Conservation (phyloP, 2,113 vertebrate species). For the Eulemur macaco region DNA sequence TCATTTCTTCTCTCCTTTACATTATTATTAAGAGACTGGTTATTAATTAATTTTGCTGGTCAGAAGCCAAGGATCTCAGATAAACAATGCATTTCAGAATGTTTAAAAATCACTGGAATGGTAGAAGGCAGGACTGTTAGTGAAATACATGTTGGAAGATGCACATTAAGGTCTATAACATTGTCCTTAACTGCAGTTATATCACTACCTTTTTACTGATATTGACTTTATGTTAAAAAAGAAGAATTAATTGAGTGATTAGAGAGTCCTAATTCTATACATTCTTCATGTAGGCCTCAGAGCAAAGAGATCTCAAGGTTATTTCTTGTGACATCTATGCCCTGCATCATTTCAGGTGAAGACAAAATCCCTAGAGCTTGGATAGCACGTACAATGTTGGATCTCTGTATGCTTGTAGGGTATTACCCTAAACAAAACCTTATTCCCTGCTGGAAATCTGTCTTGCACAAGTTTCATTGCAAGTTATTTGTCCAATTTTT, state of each 20-base stretch:
- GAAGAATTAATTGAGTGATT: background rate
- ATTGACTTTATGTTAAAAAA: background rate
- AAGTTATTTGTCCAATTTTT: constrained; percentile 29
- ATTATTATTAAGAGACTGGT: background rate
- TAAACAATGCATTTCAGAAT: background rate
- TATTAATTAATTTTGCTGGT: background rate
- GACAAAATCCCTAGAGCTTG: background rate
- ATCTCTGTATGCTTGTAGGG: background rate
- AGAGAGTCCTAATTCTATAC: background rate
- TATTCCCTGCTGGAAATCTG: background rate
- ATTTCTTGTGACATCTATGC: background rate
- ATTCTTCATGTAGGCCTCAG: background rate
- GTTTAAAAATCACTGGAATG: background rate
- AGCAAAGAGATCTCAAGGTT: background rate
- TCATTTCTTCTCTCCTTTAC: background rate
- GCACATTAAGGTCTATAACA: background rate
- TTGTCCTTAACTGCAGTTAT: background rate
- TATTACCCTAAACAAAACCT: background rate
- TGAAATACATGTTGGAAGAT: background rate
- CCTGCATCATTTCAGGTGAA: background rate
- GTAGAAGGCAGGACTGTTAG: background rate
- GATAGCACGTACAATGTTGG: background rate
- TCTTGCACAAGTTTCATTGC: background rate
- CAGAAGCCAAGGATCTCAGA: background rate
- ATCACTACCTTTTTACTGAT: background rate